Evolutionary conservation across 1,140 invertebrate species (phyloP).

Genomic region (Bombus sibiricus): DNA sequence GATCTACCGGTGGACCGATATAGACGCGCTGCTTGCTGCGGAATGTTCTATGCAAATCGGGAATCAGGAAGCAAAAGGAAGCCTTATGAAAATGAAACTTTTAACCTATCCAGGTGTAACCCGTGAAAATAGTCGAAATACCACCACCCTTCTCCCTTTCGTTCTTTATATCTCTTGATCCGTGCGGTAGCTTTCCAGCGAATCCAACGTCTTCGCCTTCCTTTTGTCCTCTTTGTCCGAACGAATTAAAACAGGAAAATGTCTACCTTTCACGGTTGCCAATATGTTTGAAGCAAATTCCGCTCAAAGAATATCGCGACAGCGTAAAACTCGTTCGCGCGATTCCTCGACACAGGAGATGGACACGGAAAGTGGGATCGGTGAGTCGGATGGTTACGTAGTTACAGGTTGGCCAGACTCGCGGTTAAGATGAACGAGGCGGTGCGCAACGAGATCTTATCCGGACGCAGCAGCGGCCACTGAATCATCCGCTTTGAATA

Average conservation of each 20-base stretch:
- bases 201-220: neutral
- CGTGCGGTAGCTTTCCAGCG: neutral
- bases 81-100: constrained; percentile 48
- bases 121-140: constrained; percentile 31
- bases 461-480: constrained; percentile 76
- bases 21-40: constrained; percentile 14
- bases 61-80: constrained; percentile 50
- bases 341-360: constrained; percentile 62
- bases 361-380: constrained; percentile 56
- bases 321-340: constrained; percentile 21
- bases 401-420: constrained; percentile 74
- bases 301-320: neutral
- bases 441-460: constrained; percentile 79
- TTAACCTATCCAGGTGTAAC: constrained; percentile 20
- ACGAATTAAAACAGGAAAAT: neutral
- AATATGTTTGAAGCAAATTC: neutral
- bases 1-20: constrained; percentile 35
- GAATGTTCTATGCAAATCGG: constrained; percentile 57
- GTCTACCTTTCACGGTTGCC: neutral
- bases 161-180: neutral
- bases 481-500: constrained; percentile 83
- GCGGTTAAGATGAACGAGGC: constrained; percentile 78
- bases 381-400: constrained; percentile 69
- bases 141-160: neutral
- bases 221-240: neutral